These are phyloP conservation scores for Spodoptera littoralis DNA, from an alignment of 2,888 invertebrate genomes.

Conservation along the genomic window DNA sequence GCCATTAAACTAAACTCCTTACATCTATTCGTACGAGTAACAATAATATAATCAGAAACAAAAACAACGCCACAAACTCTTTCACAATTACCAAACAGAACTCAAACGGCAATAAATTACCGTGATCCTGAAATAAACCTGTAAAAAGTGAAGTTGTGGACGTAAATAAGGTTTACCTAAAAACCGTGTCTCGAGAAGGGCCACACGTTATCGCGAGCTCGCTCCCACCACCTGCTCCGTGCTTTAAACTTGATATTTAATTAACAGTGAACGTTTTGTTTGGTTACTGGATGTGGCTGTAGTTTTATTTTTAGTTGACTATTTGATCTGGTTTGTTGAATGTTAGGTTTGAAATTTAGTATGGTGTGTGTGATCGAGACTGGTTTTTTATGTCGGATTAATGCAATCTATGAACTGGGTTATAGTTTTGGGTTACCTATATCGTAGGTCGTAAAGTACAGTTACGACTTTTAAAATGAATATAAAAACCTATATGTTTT, in stretches of 20 bases:
- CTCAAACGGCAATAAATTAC: slow-evolving; percentile 44
- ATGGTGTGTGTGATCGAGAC: too few species aligned
- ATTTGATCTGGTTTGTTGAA: too few species aligned
- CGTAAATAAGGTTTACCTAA: slow-evolving; percentile 82
- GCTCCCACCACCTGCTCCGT: slow-evolving; percentile 77
- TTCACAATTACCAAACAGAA: slow-evolving; percentile 7
- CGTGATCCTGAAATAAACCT: slow-evolving; percentile 40
- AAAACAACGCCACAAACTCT: slow-evolving; percentile 1
- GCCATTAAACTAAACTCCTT: background rate
- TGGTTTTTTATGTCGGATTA: too few species aligned
- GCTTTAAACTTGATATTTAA: slow-evolving; percentile 79
- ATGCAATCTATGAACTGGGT: too few species aligned
- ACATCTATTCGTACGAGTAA: background rate
- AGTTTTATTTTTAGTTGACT: background rate
- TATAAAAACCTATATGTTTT: too few species aligned
- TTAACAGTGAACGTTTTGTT: slow-evolving; percentile 67
- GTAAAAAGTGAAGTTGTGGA: slow-evolving; percentile 54
- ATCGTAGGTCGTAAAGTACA: too few species aligned
- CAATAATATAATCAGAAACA: background rate
- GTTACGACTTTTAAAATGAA: too few species aligned
- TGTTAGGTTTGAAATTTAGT: too few species aligned
- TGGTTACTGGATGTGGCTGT: slow-evolving; percentile 62
- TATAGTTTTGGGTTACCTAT: too few species aligned
- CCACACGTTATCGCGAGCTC: slow-evolving; percentile 76
- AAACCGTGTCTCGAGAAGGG: slow-evolving; percentile 72